Evolutionary conservation across 2,113 vertebrate genomes (phyloP), one percentile per base, ranked within the genome.

Genomic region (Elephas maximus): DNA sequence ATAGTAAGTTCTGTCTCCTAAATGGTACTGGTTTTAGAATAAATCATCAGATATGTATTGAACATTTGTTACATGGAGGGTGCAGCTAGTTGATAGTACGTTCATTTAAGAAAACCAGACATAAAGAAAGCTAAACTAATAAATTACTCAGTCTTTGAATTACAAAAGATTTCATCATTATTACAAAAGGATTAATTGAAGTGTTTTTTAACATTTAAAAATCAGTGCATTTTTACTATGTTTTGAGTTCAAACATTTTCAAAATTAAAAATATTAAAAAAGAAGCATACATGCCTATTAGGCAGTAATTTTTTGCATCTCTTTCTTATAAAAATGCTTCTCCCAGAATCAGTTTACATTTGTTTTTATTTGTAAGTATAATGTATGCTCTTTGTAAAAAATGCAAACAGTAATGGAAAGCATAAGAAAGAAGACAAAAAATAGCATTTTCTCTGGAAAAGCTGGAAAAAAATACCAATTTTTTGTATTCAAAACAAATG

Each of bases 191-290:
- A 71, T 93, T 91, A 30, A 30, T 14, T 76, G 53, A 45, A 69
- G 18, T 1, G 0, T 51, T 57, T 96, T 90, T 87, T n/a, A 74
- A 33, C 60, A 74, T 48, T 90, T 92, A 71, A 82, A 57, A 71
- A 69, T 84, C n/a, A 94, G 74, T 78, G 2, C 30, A 81, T 45
- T 85, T 79, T 83, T 69, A n/a, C 6, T 9, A n/a, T n/a, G 73
- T n/a, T 85, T 96, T 91, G 88, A 86, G 24, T 94, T 94, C 0
- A 83, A 80, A 11, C n/a, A 85, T 51, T 96, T 88, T 91, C 41
- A 28, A 80, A 79, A 93, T 81, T 63, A 73, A 41, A 92, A 14
- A 69, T 80, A 69, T 80, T 93, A 37, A 78, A 78, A 92, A 85
- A 73, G 63, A 62, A 51, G 41, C 12, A 74, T 33, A 76, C 3